Evolutionary conservation across 1,140 invertebrate species (phyloP).

Genomic region (Chionoecetes opilio): DNA sequence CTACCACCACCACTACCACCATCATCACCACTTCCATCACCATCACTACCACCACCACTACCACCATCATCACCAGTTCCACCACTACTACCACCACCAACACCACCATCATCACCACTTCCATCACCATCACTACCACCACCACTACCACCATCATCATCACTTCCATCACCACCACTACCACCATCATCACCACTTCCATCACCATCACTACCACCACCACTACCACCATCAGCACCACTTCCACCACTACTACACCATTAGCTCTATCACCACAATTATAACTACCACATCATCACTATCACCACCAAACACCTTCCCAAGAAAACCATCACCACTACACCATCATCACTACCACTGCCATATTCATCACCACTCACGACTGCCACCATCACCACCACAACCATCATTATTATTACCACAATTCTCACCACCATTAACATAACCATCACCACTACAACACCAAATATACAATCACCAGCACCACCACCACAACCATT

Average conservation of each 20-base stretch:
- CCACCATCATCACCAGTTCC: not conserved
- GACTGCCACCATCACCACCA: not conserved
- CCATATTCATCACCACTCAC: not conserved
- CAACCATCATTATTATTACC: not conserved
- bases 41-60: not conserved
- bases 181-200: too few relatives aligned
- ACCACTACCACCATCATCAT: not conserved
- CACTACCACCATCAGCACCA: too few relatives aligned
- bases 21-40: not conserved
- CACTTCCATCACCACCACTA: not conserved
- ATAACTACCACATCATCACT: too few relatives aligned
- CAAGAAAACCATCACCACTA: constrained; percentile 40
- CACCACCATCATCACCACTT: too few relatives aligned
- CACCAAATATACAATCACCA: not conserved
- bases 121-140: not conserved
- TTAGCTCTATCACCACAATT: too few relatives aligned
- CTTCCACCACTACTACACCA: not conserved
- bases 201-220: not conserved
- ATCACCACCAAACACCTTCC: too few relatives aligned
- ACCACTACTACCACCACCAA: too few relatives aligned
- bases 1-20: constrained; percentile 14
- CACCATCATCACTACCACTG: not conserved
- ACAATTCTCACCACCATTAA: not conserved
- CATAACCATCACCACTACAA: not conserved
- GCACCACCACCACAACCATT: too few relatives aligned